Base-by-base conservation (phyloP, 2,888 invertebrate genomes). In the Amiota minor region DNA sequence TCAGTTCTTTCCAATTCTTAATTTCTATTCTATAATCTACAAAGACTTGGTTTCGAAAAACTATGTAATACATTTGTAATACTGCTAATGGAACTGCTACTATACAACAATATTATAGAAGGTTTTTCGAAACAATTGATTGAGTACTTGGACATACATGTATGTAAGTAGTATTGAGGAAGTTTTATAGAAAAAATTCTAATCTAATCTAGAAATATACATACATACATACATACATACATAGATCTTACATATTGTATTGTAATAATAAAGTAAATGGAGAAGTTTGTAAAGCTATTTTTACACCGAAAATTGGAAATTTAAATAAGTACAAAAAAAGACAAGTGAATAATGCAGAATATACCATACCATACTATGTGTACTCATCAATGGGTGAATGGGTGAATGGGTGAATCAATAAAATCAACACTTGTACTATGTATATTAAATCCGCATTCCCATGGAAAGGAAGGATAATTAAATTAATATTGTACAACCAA, bases 281-380 rank as follows among this genome's bases (percentile, higher is more conserved):
- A 47, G 61, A 55, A 55, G 53, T 9, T 59, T 49, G 9, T 72
- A 62, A 75, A 72, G 78, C 74, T 83, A 83, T 86, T 83, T 83
- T 83, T 83, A 86, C 83, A 83, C 86, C 77, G 75, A 65, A 35
- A 75, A 75, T 49, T 71, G 68, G 23, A 67, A 35, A 53, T 62
- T 74, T 35, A 6, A 35, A 81, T 78, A 75, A 83, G 82, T 83
- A 83, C 82, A 83, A 83, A 78, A 83, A 83, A 78, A 65, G 75
- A 73, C 68, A 70, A 72, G 70, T 18, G 72, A 59, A 47, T 61
- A 53, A 18, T 35, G 45, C 56, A 70, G 23, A 23, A 45, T 46
- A 46, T 59, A 71, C 6, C 6, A 3, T 23, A 23, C 23, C 2
- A 23, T 1, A 2, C 1, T 23, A 3, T 6, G 6, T 6, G 35